Conservation (phyloP, 2,888 invertebrate species). For the Heliconius cydno region DNA sequence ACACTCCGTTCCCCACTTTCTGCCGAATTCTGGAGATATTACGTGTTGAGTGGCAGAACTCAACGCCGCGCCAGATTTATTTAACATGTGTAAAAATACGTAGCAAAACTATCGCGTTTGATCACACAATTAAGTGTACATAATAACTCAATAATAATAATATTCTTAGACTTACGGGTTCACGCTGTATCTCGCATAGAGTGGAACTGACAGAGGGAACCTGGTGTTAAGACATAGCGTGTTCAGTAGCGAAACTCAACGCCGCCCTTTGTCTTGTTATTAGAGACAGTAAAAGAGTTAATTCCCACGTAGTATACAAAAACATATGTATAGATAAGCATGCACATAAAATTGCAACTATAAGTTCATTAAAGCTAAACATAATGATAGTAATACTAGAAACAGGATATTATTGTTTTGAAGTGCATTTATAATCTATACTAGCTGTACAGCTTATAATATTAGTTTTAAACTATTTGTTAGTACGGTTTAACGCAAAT, state of each 20-base stretch:
- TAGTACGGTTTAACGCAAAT: not conserved
- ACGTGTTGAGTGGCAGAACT: no score
- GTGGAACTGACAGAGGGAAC: not conserved
- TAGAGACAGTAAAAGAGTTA: no score
- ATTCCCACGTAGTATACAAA: not conserved
- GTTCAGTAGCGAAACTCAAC: not conserved
- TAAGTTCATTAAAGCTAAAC: slow-evolving; percentile 5
- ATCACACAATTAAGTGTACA: no score
- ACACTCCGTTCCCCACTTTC: no score
- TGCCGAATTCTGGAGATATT: no score
- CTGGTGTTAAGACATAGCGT: not conserved
- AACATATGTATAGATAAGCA: not conserved
- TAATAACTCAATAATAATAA: no score
- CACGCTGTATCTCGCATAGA: not conserved
- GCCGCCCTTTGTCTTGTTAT: not conserved
- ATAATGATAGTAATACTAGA: not conserved
- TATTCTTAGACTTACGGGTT: no score
- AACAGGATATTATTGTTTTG: slow-evolving; percentile 8
- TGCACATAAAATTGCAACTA: not conserved
- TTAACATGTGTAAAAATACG: no score
- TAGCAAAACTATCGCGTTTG: no score
- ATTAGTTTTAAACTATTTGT: not conserved
- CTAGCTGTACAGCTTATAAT: not conserved
- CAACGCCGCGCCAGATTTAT: no score
- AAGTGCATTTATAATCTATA: not conserved